Base-by-base conservation (phyloP, 1,140 invertebrate genomes). In the Tetragnatha versicolor region DNA sequence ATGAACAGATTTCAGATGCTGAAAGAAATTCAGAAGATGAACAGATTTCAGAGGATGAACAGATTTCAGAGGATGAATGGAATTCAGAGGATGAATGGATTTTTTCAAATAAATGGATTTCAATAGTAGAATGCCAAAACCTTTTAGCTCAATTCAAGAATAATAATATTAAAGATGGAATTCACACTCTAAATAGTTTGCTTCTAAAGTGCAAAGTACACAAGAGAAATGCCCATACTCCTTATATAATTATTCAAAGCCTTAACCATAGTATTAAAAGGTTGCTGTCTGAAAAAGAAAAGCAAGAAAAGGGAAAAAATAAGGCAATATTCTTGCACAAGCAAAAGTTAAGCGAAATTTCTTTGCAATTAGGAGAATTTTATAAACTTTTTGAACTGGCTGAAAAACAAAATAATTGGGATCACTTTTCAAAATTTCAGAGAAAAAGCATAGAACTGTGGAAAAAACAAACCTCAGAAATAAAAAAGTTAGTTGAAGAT, bases 351-450 rank as follows among this genome's bases (percentile, higher is more conserved):
- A 90, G 91, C 80, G 90, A 90, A 82, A 90, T 95, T 61, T 85
- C 93, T 2, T 89, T 91, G 81, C 93, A 95, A 90, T 95, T 94
- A 95, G 91, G 92, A 92, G 94, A 97, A 91, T 96, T 98, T 89
- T 95, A 96, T 91, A 92, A 93, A 89, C 94, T 98, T 87, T 97
- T 98, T 90, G 89, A 89, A 85, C 92, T 94, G 83, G 93, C 95
- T 84, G 93, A 91, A 87, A 95, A 97, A 89, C 96, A 98, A 91
- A 96, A 96, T 88, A 94, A 95, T 87, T 98, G 95, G 96, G 96
- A 98, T 91, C 95, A 98, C 91, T 98, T 98, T 91, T 96, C 94
- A 87, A 98, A 98, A 91, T 94, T 95, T 81, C 96, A 98, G 88
- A 90, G 96, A 88, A 98, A 97, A 91, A 97, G 97, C 89, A 96